Evolutionary conservation across 2,113 vertebrate genomes (phyloP).

Genomic region (Oostethus manadensis): DNA sequence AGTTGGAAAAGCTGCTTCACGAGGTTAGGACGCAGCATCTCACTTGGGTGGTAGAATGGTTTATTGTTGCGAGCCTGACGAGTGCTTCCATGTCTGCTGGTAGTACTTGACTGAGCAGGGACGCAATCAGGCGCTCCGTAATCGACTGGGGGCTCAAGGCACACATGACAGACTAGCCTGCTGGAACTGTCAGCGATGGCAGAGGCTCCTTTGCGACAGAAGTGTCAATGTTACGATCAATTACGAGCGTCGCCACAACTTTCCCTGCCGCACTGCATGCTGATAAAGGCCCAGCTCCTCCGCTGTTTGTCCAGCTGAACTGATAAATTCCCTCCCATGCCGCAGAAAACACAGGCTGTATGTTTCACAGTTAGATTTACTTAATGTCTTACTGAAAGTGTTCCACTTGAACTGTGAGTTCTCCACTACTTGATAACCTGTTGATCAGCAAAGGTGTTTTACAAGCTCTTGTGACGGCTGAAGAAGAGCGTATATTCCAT

Average conservation of each 20-base stretch:
- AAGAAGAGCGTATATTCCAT: neutral
- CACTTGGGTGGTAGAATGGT: neutral
- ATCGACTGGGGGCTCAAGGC: conserved; percentile 18
- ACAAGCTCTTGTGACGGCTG: neutral
- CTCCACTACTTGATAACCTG: no score
- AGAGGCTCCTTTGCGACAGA: conserved; percentile 38
- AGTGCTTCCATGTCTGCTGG: conserved; percentile 2
- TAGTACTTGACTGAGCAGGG: neutral
- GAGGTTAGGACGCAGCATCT: conserved; percentile 70
- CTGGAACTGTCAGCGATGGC: conserved; percentile 26
- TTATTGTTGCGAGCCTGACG: neutral
- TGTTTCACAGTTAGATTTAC: no score
- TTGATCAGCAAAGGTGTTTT: no score
- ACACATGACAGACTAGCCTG: conserved; percentile 15
- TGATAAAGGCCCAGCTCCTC: conserved; percentile 39
- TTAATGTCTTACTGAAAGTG: no score
- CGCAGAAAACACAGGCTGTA: conserved; percentile 27
- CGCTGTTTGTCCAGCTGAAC: conserved; percentile 59
- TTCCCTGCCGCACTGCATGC: conserved; percentile 45
- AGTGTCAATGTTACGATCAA: conserved; percentile 39
- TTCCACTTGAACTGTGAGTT: no score
- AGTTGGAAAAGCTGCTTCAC: conserved; percentile 88
- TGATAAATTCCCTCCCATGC: conserved; percentile 67
- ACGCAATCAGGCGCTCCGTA: conserved; percentile 22
- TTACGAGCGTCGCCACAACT: conserved; percentile 57